phyloP scores from a whole-genome alignment of 2,797 vertebrate species.

The Halcyon chelicuti region DNA sequence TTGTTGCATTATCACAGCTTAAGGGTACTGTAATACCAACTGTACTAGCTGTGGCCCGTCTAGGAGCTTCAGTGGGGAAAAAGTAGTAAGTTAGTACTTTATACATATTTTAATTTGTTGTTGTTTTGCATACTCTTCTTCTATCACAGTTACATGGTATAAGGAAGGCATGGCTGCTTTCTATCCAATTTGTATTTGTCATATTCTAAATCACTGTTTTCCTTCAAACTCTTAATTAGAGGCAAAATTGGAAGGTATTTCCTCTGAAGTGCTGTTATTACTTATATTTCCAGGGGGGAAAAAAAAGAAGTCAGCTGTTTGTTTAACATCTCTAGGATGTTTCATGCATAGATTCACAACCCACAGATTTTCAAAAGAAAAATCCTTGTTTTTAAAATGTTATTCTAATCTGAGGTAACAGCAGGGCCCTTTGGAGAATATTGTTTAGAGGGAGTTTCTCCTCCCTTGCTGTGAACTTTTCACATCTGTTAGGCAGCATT shows the following conservation, averaged over 20 bases:
- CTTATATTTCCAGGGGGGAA: background rate
- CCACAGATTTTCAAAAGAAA: conserved; percentile 11
- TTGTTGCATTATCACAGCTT: background rate
- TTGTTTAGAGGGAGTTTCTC: background rate
- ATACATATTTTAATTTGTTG: background rate
- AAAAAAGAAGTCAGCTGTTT: background rate
- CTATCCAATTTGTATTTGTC: background rate
- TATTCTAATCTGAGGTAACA: background rate
- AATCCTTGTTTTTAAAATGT: background rate
- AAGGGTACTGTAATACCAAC: background rate
- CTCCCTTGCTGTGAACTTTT: background rate
- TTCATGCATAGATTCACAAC: background rate
- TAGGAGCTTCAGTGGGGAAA: background rate
- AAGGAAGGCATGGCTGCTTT: background rate
- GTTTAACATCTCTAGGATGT: background rate
- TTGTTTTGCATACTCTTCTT: background rate
- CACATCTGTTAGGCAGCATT: background rate
- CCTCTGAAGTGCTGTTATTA: background rate
- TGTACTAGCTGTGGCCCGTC: background rate
- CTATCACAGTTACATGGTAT: background rate
- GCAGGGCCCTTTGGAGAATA: background rate
- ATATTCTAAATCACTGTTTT: conserved; percentile 19
- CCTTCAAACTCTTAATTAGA: background rate
- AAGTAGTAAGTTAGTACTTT: background rate
- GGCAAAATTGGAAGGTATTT: background rate